phyloP scores from a whole-genome alignment of 2,113 vertebrate species.

The Paedocypris sp. region DNA sequence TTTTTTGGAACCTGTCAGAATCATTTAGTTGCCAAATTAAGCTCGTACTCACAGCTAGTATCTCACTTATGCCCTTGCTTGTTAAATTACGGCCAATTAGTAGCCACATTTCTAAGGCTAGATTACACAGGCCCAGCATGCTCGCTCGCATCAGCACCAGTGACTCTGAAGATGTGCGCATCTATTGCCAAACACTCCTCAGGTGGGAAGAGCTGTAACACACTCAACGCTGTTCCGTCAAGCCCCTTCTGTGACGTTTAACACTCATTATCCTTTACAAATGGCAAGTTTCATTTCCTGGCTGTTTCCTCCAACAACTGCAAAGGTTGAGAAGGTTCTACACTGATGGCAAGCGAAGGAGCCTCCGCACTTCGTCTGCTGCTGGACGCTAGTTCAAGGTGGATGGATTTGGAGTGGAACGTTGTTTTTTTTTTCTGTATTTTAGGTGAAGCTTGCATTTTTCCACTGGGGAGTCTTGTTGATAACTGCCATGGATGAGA shows the following conservation, averaged over 20 bases:
- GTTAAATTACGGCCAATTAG: background rate
- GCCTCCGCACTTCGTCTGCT: too few relatives aligned
- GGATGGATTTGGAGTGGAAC: too few relatives aligned
- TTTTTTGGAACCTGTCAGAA: background rate
- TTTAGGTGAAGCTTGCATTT: too few relatives aligned
- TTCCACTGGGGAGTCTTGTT: too few relatives aligned
- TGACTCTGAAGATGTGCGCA: constrained; percentile 3
- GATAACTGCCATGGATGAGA: too few relatives aligned
- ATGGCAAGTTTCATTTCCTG: constrained; percentile 24
- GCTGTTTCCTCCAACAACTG: background rate
- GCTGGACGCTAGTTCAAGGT: background rate
- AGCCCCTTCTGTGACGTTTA: constrained; percentile 12
- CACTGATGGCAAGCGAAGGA: too few relatives aligned
- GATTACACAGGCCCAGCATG: background rate
- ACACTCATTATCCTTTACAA: constrained; percentile 31
- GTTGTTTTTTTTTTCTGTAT: too few relatives aligned
- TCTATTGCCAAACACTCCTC: constrained; percentile 21
- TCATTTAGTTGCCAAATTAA: background rate
- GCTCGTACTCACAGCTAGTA: background rate
- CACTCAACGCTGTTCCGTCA: constrained; percentile 17
- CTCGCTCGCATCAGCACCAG: background rate
- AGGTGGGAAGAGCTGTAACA: constrained; percentile 10
- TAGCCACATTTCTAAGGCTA: background rate
- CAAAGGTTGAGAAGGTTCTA: constrained; percentile 5
- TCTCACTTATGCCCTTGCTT: background rate